Percentiles rank a stretch among this genome's conserved stretches.
Conservation (phyloP, 2,888 invertebrate genomes). For the Linyphia triangularis region DNA sequence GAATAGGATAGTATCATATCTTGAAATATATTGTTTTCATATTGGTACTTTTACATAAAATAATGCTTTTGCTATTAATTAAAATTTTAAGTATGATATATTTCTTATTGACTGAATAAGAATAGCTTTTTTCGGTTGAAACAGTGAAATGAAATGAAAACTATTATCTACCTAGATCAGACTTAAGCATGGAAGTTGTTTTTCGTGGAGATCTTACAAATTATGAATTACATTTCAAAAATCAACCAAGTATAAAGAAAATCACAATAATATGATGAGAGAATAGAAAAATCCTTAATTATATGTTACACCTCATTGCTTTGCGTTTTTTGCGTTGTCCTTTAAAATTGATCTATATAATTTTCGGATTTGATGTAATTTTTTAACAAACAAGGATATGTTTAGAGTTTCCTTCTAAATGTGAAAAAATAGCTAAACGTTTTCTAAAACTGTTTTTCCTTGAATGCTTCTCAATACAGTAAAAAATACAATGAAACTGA, state of each 20-base stretch:
- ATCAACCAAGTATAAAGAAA: constrained; percentile 18
- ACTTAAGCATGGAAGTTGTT: too few species aligned
- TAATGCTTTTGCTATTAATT: too few species aligned
- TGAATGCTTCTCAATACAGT: neutral
- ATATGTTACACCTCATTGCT: constrained; percentile 22
- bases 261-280: neutral
- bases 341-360: neutral
- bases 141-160: neutral
- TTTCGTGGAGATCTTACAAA: too few species aligned
- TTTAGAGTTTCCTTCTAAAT: neutral
- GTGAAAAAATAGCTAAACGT: too few species aligned
- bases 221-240: constrained; percentile 5
- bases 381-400: neutral
- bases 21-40: too few species aligned
- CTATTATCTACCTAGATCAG: too few species aligned
- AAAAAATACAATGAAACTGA: neutral
- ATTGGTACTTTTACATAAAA: too few species aligned
- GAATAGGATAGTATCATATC: too few species aligned
- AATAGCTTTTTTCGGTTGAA: neutral
- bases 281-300: constrained; percentile 10
- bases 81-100: too few species aligned
- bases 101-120: too few species aligned
- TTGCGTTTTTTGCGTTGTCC: neutral
- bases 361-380: constrained; percentile 4
- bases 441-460: neutral